Base-by-base conservation (phyloP, 2,888 invertebrate genomes). In the Trachelus stipa region DNA sequence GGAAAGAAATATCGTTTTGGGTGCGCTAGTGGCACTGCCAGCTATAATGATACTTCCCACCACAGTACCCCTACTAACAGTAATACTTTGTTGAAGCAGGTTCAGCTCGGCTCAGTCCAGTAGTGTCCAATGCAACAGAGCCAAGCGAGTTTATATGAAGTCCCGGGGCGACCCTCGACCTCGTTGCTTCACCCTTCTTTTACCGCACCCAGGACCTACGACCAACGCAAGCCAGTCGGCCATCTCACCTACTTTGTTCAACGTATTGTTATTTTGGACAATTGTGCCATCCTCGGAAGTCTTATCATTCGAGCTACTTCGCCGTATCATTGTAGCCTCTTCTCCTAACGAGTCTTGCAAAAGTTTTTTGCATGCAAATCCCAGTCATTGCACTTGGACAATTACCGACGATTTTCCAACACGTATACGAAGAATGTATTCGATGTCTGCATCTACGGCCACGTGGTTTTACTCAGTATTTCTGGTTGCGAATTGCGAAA, bases 181-280 rank as follows among this genome's bases (percentile, higher is more conserved):
- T 80, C 81, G 80, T 78, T 79, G 78, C 77, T 76, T 68, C 76
- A 76, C 78, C 75, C 79, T 78, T 81, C 77, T 79, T 79, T 77
- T 75, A 79, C 76, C 76, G 71, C 79, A 75, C 69, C 68, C 73
- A 74, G 73, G 69, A 74, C 76, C 40, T 68, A 35, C 56, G 74
- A 31, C 37, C 35, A 56, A 56, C 56, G 23, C 56, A 56, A 56
- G 56, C 71, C 33, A 33, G 71, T 33, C 1, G 33, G 31, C 33
- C 31, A 31, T 71, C 68, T 71, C 77, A 68, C 68, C 74, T 78
- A 74, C 56, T 30, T 34, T 23, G 56, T 69, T 37, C 34, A 35
- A 73, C 73, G 30, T 73, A 74, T 75, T 78, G 78, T 78, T 78
- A 78, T 77, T 75, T 75, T 68, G 34, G 56, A 73, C 73, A 33